Base-by-base conservation (phyloP, 64 coral and sea anemone species). In the Trachythela sp. region DNA sequence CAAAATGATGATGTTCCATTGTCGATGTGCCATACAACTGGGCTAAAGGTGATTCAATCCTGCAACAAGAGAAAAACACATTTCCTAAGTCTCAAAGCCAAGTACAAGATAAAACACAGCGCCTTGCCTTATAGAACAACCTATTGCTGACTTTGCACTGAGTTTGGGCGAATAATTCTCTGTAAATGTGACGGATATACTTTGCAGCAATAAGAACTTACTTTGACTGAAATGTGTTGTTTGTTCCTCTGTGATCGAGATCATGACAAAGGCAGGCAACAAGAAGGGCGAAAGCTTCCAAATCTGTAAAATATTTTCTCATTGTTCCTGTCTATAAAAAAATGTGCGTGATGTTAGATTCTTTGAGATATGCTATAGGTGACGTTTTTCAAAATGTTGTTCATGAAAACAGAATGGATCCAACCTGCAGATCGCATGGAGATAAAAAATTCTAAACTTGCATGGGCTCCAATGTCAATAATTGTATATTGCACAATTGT, bases 1-100 rank as follows among this genome's bases (percentile, higher is more conserved):
- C 95, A 75, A 97, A 97, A 72, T 97, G 95, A n/a, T 97, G 95
- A 52, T 97, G 95, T 54, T 97, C 95, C 95, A 97, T 97, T 5
- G 95, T 97, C 8, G 95, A 97, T 13, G 95, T 97, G 40, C 95
- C 89, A 35, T 97, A 97, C 29, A 97, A 70, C 18, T 89, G 88
- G 13, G 95, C 95, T 29, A 97, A 48, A 1, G 95, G 90, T 15
- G 95, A 97, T 45, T 97, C 95, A 17, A 92, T 94, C 70, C 95
- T 97, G 48, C 9, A 48, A 31, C 40, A 39, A 48, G 30, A 56
- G 34, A 39, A 20, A 27, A 35, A 45, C 4, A 45, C 3, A 30
- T 72, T 13, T 4, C 5, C 33, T 38, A 38, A 24, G 33, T 8
- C 22, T 39, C 24, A 29, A n/a, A n/a, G n/a, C n/a, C n/a, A n/a